A percentile compares a stretch with the other conserved stretches of the same genome.
Conservation (phyloP, 2,797 vertebrate genomes). For the Cossypha heuglini region DNA sequence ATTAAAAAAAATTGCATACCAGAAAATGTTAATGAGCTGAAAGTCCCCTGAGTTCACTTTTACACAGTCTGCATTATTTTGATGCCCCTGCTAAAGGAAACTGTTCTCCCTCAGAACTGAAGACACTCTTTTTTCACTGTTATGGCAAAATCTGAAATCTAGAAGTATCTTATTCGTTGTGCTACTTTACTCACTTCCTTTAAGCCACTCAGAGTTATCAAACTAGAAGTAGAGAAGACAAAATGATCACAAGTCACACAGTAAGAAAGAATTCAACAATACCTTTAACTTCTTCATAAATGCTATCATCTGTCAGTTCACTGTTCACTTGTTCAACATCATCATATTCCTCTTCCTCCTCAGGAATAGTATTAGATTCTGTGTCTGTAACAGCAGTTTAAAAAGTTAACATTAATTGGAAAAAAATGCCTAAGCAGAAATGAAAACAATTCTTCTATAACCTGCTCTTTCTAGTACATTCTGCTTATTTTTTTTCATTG, state of each 20-base stretch:
- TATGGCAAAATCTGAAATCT: neutral
- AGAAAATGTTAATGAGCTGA: constrained; percentile 66
- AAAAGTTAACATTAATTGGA: neutral
- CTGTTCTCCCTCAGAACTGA: neutral
- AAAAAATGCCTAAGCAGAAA: neutral
- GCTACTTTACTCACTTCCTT: neutral
- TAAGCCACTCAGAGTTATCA: neutral
- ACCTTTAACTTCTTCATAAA: constrained; percentile 97
- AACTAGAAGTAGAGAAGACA: neutral
- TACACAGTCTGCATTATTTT: constrained; percentile 36
- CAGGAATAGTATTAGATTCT: constrained; percentile 83
- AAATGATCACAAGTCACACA: neutral
- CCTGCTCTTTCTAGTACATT: neutral
- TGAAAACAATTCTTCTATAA: neutral
- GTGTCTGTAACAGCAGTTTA: constrained; percentile 75
- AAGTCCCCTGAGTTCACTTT: constrained; percentile 44
- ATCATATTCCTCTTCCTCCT: constrained; percentile 85
- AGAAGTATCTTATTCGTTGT: neutral
- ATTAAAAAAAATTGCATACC: constrained; percentile 64
- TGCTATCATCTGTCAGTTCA: constrained; percentile 81
- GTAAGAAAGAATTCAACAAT: neutral
- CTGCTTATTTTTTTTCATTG: neutral
- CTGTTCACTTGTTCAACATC: constrained; percentile 70
- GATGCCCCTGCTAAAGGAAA: neutral
- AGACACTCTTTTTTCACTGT: neutral